A percentile compares a stretch with the other conserved stretches of the same genome.
Evolutionary conservation across 2,797 vertebrate genomes (phyloP).

Genomic region (Heterohyrax brucei): DNA sequence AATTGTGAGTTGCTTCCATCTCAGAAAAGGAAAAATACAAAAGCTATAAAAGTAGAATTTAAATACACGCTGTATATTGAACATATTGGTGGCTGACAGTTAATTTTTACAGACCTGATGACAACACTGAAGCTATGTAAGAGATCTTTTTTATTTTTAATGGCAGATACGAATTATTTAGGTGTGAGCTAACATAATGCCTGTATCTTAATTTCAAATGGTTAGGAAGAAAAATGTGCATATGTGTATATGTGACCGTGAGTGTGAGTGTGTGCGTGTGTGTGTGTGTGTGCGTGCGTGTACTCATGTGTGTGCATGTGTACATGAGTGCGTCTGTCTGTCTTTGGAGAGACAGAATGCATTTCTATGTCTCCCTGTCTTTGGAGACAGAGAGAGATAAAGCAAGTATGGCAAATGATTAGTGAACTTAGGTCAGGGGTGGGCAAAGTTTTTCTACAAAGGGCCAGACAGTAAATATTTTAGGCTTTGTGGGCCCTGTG

Average conservation of each 20-base stretch:
- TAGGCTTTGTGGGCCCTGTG: neutral
- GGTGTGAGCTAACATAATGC: neutral
- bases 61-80: neutral
- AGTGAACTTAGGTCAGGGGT: neutral
- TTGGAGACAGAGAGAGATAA: constrained; percentile 1
- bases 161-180: constrained; percentile 9
- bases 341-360: neutral
- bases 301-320: fast-evolving
- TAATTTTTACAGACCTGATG: constrained; percentile 20
- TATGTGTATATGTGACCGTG: no score
- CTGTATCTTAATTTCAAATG: constrained; percentile 20
- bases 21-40: constrained; percentile 29
- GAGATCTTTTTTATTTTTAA: constrained; percentile 25
- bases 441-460: neutral
- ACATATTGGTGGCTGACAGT: neutral
- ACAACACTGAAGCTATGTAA: neutral
- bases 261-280: no score
- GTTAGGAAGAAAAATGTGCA: neutral
- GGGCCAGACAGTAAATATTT: neutral
- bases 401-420: neutral
- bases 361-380: neutral
- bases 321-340: neutral
- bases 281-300: no score
- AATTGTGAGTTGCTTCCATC: neutral
- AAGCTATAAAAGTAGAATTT: neutral